Evolutionary conservation across 2,113 vertebrate species (phyloP).

Genomic region (Benitochromis conjunctus): DNA sequence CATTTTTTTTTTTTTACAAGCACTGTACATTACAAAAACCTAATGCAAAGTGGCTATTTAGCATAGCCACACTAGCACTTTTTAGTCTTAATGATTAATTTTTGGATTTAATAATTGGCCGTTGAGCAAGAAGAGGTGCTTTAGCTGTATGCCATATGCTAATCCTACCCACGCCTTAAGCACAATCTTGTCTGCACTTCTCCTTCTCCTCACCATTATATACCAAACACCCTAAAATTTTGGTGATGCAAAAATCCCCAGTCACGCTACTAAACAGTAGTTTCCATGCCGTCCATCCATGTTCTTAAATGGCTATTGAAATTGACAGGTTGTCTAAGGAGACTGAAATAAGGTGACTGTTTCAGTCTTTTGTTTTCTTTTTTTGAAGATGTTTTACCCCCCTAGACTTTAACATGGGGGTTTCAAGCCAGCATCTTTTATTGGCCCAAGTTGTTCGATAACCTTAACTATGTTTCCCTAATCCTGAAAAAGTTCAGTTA

Average conservation of each 20-base stretch:
- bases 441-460: fast-evolving
- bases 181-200: background rate
- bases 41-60: background rate
- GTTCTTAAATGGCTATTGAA: background rate
- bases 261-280: background rate
- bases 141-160: background rate
- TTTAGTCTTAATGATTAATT: background rate
- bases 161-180: background rate
- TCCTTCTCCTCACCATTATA: background rate
- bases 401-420: background rate
- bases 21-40: background rate
- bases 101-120: background rate
- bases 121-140: background rate
- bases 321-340: background rate
- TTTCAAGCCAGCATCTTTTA: background rate
- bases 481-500: background rate
- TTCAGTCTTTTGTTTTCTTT: background rate
- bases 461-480: background rate
- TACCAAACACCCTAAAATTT: background rate
- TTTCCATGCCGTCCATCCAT: background rate
- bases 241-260: background rate
- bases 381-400: background rate
- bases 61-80: background rate
- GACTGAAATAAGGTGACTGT: background rate
- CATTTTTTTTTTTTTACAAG: background rate